Percentiles rank a stretch among this genome's conserved stretches.
phyloP scores from a whole-genome alignment of 2,113 vertebrate genomes.

The Ibidorhyncha struthersii region DNA sequence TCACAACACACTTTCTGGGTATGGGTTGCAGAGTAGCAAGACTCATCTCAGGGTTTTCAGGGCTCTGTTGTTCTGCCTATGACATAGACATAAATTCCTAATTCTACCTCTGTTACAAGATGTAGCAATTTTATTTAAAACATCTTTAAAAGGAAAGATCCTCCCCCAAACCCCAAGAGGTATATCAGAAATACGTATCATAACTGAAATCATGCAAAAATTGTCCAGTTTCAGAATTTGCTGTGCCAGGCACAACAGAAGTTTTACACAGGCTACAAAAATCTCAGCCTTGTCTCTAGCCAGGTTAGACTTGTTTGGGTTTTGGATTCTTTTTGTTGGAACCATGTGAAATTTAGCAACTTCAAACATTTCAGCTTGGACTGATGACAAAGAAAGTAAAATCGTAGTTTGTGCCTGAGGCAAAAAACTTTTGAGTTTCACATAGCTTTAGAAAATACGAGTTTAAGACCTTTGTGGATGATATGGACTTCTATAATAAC shows the following conservation, averaged over 20 bases:
- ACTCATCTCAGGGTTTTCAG: background rate
- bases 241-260: background rate
- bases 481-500: background rate
- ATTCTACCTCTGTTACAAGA: background rate
- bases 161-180: fast-evolving
- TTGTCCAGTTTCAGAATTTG: background rate
- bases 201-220: background rate
- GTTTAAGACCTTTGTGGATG: background rate
- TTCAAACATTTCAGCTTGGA: background rate
- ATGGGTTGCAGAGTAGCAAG: background rate
- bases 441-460: background rate
- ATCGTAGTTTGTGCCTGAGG: background rate
- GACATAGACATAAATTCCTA: background rate
- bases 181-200: background rate
- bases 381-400: background rate
- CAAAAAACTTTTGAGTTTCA: background rate
- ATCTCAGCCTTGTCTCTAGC: background rate
- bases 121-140: background rate
- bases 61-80: background rate
- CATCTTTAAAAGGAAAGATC: background rate
- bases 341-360: background rate
- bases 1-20: background rate
- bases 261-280: background rate
- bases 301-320: background rate
- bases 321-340: background rate